Percentiles rank a stretch among this genome's conserved stretches.
Evolutionary conservation across 2,797 vertebrate genomes (phyloP).

Genomic region (Geotrypetes seraphini): DNA sequence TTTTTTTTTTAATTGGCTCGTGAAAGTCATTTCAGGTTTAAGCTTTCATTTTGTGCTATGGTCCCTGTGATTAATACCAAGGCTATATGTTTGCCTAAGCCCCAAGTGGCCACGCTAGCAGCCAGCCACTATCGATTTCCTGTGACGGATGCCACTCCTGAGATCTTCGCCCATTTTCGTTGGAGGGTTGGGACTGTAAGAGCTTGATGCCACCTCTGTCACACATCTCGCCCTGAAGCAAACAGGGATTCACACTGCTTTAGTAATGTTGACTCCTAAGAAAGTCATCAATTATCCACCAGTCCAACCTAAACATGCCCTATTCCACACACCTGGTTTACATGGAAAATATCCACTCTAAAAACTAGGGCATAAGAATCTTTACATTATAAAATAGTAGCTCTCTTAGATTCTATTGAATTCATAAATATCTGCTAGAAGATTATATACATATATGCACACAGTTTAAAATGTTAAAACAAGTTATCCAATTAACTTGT

Average conservation of each 20-base stretch:
- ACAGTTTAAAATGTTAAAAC: constrained; percentile 49
- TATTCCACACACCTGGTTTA: constrained; percentile 71
- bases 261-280: constrained; percentile 98
- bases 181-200: constrained; percentile 92
- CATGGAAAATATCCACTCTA: constrained; percentile 72
- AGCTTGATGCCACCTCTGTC: constrained; percentile 99
- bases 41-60: constrained; percentile 54
- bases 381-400: constrained; percentile 46
- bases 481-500: constrained; percentile 50
- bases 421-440: constrained; percentile 43
- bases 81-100: constrained; percentile 89
- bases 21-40: constrained; percentile 49
- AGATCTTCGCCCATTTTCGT: constrained; percentile 98
- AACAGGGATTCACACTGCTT: constrained; percentile 99
- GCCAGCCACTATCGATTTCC: constrained; percentile 92
- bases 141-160: constrained; percentile 93
- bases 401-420: constrained; percentile 37
- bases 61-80: constrained; percentile 77
- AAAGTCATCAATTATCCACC: constrained; percentile 63
- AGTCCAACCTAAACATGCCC: constrained; percentile 37
- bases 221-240: constrained; percentile 99
- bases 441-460: too few relatives aligned
- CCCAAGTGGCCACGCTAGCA: constrained; percentile 82
- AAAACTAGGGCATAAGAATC: constrained; percentile 58
- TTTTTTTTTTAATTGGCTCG: constrained; percentile 49